phyloP scores from a whole-genome alignment of 2,888 invertebrate genomes.

The Notodonta dromedarius region DNA sequence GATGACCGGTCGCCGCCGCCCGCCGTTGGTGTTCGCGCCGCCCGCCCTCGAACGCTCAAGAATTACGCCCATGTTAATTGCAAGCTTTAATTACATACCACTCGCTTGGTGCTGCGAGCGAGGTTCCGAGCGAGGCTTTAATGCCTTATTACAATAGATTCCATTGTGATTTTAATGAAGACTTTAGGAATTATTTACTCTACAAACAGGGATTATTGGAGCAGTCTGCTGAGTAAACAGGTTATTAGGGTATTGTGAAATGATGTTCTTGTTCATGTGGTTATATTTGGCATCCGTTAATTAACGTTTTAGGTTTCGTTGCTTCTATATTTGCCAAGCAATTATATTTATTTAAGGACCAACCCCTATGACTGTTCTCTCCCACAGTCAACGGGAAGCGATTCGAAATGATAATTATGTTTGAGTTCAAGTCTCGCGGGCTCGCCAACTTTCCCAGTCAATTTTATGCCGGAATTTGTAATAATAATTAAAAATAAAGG shows the following conservation, averaged over 20 bases:
- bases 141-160: slow-evolving; percentile 37
- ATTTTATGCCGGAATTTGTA: too few relatives aligned
- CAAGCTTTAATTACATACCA: slow-evolving; percentile 47
- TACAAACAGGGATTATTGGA: slow-evolving; percentile 24
- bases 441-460: too few relatives aligned
- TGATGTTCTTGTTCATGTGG: background rate
- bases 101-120: slow-evolving; percentile 27
- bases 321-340: background rate
- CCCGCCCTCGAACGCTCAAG: slow-evolving; percentile 19
- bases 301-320: background rate
- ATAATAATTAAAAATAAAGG: too few relatives aligned
- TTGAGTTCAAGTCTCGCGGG: too few relatives aligned
- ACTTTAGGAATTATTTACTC: slow-evolving; percentile 24
- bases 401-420: too few relatives aligned
- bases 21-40: slow-evolving; percentile 3
- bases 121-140: slow-evolving; percentile 27
- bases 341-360: background rate
- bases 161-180: slow-evolving; percentile 42
- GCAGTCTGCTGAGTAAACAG: slow-evolving; percentile 14
- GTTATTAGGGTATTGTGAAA: slow-evolving; percentile 7
- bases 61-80: slow-evolving; percentile 51
- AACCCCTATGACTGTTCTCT: too few relatives aligned
- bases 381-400: too few relatives aligned
- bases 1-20: slow-evolving; percentile 3
- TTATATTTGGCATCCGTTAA: background rate